Evolutionary conservation across 2,888 invertebrate genomes (phyloP).

Genomic region (Lasioglossum oenotherae): DNA sequence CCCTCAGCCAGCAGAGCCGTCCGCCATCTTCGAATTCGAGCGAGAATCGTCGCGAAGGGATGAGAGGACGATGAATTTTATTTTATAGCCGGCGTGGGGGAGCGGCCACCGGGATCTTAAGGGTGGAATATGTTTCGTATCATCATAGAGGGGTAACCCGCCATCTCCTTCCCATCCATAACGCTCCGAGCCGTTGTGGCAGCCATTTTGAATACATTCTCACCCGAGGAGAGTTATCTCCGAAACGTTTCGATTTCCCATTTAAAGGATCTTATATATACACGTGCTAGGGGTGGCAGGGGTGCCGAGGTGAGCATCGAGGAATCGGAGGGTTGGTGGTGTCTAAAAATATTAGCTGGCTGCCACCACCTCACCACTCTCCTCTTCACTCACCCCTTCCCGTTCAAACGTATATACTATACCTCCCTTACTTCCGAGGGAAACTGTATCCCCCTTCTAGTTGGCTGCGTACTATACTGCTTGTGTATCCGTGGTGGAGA

Average conservation of each 20-base stretch:
- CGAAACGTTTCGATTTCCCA: constrained; percentile 84
- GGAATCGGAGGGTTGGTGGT: constrained; percentile 65
- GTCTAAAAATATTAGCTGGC: constrained; percentile 79
- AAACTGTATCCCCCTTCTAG: constrained; percentile 50
- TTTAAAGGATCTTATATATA: constrained; percentile 83
- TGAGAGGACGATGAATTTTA: constrained; percentile 83
- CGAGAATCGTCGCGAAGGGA: constrained; percentile 49
- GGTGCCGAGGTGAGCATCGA: constrained; percentile 72
- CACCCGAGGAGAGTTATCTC: constrained; percentile 83
- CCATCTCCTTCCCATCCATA: constrained; percentile 79
- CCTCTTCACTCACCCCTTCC: constrained; percentile 43
- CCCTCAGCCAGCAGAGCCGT: constrained; percentile 36
- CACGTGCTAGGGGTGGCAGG: constrained; percentile 69
- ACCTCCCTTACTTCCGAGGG: constrained; percentile 53
- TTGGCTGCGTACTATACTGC: constrained; percentile 19
- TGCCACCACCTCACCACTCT: constrained; percentile 57
- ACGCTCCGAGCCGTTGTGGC: constrained; percentile 70
- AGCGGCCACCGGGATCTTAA: constrained; percentile 74
- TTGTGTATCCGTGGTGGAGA: constrained; percentile 31
- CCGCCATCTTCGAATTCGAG: constrained; percentile 63
- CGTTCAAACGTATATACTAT: constrained; percentile 31
- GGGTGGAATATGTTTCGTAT: constrained; percentile 84
- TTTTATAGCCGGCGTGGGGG: constrained; percentile 81
- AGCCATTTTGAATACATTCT: constrained; percentile 85
- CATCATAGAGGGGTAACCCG: constrained; percentile 82